These are phyloP conservation scores for Drymonia ruficornis DNA, from an alignment of 2,888 invertebrate genomes.

Conservation along the genomic window DNA sequence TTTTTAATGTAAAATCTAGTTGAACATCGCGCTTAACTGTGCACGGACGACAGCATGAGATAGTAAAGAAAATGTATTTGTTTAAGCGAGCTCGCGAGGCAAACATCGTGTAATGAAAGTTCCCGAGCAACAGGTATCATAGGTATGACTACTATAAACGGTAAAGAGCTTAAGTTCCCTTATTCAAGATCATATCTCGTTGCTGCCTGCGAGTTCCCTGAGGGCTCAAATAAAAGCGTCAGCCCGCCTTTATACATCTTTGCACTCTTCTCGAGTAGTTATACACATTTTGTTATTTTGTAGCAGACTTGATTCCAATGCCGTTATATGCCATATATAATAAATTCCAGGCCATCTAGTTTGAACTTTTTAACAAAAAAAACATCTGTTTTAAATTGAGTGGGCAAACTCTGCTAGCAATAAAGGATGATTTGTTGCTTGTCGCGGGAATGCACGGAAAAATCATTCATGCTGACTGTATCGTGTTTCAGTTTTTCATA, in stretches of 20 bases:
- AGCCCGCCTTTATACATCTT: constrained; percentile 11
- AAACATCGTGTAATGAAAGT: constrained; percentile 39
- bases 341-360: background rate
- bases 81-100: constrained; percentile 17
- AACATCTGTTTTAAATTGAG: constrained; percentile 19
- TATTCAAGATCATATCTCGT: constrained; percentile 17
- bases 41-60: constrained; percentile 28
- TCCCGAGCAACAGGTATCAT: constrained; percentile 45
- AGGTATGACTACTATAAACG: constrained; percentile 2
- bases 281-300: constrained; percentile 19
- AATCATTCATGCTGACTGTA: constrained; percentile 29
- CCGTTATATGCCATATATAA: constrained; percentile 14
- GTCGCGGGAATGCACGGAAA: constrained; percentile 17
- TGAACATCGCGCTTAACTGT: constrained; percentile 29
- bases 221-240: constrained; percentile 10
- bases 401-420: constrained; percentile 17
- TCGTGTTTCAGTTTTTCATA: constrained; percentile 13
- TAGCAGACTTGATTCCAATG: constrained; percentile 16
- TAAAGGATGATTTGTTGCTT: constrained; percentile 30
- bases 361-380: constrained; percentile 8
- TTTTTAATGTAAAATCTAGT: constrained; percentile 32
- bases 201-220: constrained; percentile 3
- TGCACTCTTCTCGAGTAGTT: constrained; percentile 19
- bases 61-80: constrained; percentile 34
- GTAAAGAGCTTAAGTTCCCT: constrained; percentile 22